Percentiles rank a stretch among this genome's conserved stretches.
Conservation (phyloP, 2,113 vertebrate species). For the Rana temporaria region DNA sequence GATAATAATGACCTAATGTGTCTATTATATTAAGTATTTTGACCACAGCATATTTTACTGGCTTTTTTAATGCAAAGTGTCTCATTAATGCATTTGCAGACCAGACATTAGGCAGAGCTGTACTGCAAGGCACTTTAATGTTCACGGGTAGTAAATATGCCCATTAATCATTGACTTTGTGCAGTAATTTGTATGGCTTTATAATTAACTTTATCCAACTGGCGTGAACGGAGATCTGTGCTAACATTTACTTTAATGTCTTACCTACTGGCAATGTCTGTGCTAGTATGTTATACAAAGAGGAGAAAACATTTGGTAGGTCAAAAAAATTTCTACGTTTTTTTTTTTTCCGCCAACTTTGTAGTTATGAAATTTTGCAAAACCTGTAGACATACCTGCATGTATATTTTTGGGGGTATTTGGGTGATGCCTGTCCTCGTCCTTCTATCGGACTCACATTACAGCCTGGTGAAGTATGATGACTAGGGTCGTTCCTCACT, state of each 20-base stretch:
- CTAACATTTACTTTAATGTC: conserved; percentile 36
- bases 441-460: too few species aligned
- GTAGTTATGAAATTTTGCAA: too few species aligned
- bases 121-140: conserved; percentile 58
- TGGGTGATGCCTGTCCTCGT: too few species aligned
- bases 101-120: conserved; percentile 55
- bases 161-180: conserved; percentile 44
- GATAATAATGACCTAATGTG: conserved; percentile 65
- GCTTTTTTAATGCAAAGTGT: conserved; percentile 25
- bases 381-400: too few species aligned
- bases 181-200: conserved; percentile 46
- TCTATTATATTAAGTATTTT: conserved; percentile 66
- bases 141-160: conserved; percentile 40
- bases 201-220: conserved; percentile 47
- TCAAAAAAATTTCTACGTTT: too few species aligned
- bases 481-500: too few species aligned
- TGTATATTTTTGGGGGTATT: too few species aligned
- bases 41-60: conserved; percentile 32
- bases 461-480: too few species aligned
- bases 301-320: too few species aligned
- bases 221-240: conserved; percentile 8
- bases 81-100: conserved; percentile 58
- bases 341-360: too few species aligned
- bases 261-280: conserved; percentile 25
- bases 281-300: background rate